Percentiles rank a stretch among this genome's conserved stretches.
Evolutionary conservation across 2,113 vertebrate genomes (phyloP).

Genomic region (Noctilio leporinus): DNA sequence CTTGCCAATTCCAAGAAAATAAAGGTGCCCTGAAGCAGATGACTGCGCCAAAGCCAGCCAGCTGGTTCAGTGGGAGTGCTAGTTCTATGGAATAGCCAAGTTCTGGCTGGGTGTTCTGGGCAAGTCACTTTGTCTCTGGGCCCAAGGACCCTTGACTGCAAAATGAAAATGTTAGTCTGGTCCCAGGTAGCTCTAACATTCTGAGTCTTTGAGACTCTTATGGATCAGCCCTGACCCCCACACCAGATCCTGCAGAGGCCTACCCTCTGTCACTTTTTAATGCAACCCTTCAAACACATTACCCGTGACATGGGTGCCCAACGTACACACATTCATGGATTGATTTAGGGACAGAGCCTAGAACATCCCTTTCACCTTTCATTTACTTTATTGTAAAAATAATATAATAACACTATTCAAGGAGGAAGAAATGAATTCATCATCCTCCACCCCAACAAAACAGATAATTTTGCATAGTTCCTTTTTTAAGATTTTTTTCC

Average conservation of each 20-base stretch:
- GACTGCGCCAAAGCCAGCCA: background rate
- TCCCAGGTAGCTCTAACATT: background rate
- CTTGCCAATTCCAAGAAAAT: background rate
- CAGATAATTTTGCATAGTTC: background rate
- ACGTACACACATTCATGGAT: background rate
- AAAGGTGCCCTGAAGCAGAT: background rate
- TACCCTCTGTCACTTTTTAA: background rate
- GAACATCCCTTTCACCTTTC: background rate
- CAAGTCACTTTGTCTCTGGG: background rate
- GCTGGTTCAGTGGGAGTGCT: background rate
- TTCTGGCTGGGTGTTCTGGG: background rate
- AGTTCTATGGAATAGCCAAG: background rate
- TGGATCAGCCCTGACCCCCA: background rate
- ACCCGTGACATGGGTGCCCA: background rate
- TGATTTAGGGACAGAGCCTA: background rate
- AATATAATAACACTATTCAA: background rate
- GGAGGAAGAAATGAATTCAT: background rate
- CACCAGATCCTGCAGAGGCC: background rate
- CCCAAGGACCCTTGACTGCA: background rate
- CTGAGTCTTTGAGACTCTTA: background rate
- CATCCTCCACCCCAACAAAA: background rate
- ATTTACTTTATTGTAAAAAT: conserved; percentile 19
- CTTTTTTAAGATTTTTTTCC: too few species aligned
- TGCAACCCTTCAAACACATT: background rate
- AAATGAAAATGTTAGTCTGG: background rate